Evolutionary conservation across 2,888 invertebrate genomes (phyloP).

Genomic region (Phragmatobia fuliginosa): DNA sequence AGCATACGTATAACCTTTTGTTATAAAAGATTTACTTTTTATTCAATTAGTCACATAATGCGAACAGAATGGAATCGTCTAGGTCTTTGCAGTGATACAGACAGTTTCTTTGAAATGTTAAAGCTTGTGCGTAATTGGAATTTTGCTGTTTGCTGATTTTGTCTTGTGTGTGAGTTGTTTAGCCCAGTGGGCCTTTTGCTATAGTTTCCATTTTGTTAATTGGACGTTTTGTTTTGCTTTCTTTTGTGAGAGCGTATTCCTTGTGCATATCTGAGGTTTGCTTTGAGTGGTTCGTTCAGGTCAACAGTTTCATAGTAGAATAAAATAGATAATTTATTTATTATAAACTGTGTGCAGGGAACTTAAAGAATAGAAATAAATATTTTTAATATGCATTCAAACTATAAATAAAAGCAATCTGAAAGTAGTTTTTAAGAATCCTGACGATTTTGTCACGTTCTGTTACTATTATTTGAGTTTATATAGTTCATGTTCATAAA

Average conservation of each 20-base stretch:
- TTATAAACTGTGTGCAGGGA: no score
- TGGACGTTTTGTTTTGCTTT: conserved; percentile 16
- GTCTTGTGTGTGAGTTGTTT: conserved; percentile 35
- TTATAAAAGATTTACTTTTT: conserved; percentile 68
- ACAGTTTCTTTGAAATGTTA: conserved; percentile 69
- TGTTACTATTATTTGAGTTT: not conserved
- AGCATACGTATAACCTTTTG: conserved; percentile 61
- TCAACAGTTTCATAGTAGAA: not conserved
- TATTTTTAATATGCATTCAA: no score
- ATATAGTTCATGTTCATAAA: not conserved
- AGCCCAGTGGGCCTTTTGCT: conserved; percentile 19
- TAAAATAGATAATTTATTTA: not conserved
- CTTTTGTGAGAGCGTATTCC: conserved; percentile 4
- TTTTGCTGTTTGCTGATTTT: conserved; percentile 46
- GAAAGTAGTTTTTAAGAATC: not conserved
- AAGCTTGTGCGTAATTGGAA: conserved; percentile 53
- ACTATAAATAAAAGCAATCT: not conserved
- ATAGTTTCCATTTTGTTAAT: conserved; percentile 32
- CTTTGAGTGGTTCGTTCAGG: conserved; percentile 1
- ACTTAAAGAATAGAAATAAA: no score
- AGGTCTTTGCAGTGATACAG: conserved; percentile 58
- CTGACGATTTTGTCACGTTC: not conserved
- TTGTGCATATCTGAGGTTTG: conserved; percentile 9
- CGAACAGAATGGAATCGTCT: conserved; percentile 57
- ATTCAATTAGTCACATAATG: conserved; percentile 75